phyloP scores from a whole-genome alignment of 2,113 vertebrate genomes.

The Poecilia latipinna region DNA sequence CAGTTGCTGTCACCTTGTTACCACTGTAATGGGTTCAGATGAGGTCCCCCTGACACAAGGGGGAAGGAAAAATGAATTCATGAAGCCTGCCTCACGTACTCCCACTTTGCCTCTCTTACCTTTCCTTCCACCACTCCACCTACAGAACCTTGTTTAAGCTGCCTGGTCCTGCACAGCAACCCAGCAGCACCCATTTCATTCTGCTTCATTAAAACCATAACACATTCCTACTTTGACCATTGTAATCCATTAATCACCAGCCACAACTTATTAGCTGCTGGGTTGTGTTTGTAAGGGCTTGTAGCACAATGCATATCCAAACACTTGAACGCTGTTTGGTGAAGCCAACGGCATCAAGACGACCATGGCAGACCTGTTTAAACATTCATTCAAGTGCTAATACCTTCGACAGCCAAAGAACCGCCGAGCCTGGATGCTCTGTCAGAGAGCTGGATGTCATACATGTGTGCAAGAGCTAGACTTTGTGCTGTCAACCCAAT shows the following conservation, averaged over 20 bases:
- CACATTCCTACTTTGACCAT: conserved; percentile 53
- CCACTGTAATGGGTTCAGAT: conserved; percentile 67
- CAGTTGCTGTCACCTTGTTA: conserved; percentile 72
- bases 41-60: conserved; percentile 50
- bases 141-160: conserved; percentile 29
- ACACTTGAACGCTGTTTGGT: conserved; percentile 25
- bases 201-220: conserved; percentile 55
- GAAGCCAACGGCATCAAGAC: conserved; percentile 18
- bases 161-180: conserved; percentile 33
- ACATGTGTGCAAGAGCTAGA: conserved; percentile 48
- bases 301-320: conserved; percentile 51
- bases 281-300: conserved; percentile 49
- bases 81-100: conserved; percentile 21
- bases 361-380: conserved; percentile 34
- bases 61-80: conserved; percentile 60
- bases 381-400: conserved; percentile 35
- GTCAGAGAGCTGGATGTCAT: conserved; percentile 56
- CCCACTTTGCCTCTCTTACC: conserved; percentile 39
- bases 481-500: conserved; percentile 66
- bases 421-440: conserved; percentile 24
- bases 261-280: conserved; percentile 44
- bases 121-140: conserved; percentile 22
- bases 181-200: conserved; percentile 41
- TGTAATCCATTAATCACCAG: conserved; percentile 61
- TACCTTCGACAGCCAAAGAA: conserved; percentile 34